phyloP scores from a whole-genome alignment of 2,888 invertebrate genomes.

The Mythimna pallens region DNA sequence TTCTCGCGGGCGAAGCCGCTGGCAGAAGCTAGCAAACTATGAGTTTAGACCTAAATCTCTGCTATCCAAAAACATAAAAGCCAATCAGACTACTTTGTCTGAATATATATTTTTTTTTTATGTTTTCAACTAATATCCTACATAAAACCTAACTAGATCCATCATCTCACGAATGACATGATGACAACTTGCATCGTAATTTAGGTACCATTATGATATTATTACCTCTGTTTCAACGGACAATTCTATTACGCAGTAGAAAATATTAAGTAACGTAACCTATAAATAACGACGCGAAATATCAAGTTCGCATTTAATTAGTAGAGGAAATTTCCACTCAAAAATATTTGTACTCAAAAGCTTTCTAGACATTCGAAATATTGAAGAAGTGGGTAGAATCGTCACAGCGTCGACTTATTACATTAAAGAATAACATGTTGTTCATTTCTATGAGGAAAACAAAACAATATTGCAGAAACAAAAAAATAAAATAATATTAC shows the following conservation, averaged over 20 bases:
- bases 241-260: not conserved
- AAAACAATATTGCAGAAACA: too few relatives aligned
- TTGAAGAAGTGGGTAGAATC: not conserved
- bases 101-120: not conserved
- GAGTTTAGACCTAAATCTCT: too few relatives aligned
- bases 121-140: not conserved
- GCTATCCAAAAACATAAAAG: too few relatives aligned
- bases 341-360: not conserved
- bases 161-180: not conserved
- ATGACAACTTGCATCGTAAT: not conserved
- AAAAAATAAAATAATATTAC: too few relatives aligned
- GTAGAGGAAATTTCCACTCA: not conserved
- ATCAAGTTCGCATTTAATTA: constrained; percentile 1
- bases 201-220: not conserved
- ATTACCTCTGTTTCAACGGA: not conserved
- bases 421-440: too few relatives aligned
- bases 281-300: constrained; percentile 9
- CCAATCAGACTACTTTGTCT: too few relatives aligned
- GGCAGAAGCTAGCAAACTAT: too few relatives aligned
- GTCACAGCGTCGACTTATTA: too few relatives aligned
- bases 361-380: not conserved
- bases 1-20: too few relatives aligned
- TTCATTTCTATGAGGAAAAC: too few relatives aligned
- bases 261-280: constrained; percentile 8
- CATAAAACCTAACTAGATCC: not conserved